Percentiles rank a stretch among this genome's conserved stretches.
Conservation (phyloP, 2,797 vertebrate genomes). For the Sebastes iracundus region DNA sequence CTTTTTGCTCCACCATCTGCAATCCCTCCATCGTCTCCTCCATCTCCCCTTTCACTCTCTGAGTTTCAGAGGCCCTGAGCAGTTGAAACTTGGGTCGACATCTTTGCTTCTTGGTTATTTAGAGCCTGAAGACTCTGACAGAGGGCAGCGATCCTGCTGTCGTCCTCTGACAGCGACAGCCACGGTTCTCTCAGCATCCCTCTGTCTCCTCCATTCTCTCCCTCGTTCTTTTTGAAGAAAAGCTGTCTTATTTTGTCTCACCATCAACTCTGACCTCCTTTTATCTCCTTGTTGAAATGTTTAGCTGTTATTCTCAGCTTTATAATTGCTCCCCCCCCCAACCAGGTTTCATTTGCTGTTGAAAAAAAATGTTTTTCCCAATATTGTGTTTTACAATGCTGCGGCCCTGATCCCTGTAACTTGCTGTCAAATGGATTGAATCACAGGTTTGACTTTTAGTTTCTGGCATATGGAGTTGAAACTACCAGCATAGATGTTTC, state of each 20-base stretch:
- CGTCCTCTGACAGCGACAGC: conserved; percentile 36
- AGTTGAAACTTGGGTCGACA: conserved; percentile 14
- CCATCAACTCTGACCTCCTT: background rate
- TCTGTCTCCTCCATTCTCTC: background rate
- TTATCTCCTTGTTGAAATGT: background rate
- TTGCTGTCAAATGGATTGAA: background rate
- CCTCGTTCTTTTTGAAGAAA: background rate
- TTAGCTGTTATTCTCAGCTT: background rate
- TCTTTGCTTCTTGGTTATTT: conserved; percentile 41
- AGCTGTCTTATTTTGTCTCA: background rate
- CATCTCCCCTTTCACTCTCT: background rate
- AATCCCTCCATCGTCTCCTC: conserved; percentile 18
- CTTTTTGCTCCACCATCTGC: conserved; percentile 19
- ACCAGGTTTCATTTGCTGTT: background rate
- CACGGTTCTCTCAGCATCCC: conserved; percentile 14
- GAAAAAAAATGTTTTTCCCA: background rate
- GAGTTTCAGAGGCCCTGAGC: conserved; percentile 36
- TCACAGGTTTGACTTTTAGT: background rate
- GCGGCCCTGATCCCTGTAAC: background rate
- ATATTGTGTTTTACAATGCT: background rate
- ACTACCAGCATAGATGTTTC: background rate
- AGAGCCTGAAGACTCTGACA: conserved; percentile 37
- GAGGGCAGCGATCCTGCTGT: conserved; percentile 35
- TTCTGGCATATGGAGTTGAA: background rate
- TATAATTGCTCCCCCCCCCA: background rate